Evolutionary conservation across 92 coral and sea anemone species (phyloP).

Genomic region (Parazoanthus darwini): DNA sequence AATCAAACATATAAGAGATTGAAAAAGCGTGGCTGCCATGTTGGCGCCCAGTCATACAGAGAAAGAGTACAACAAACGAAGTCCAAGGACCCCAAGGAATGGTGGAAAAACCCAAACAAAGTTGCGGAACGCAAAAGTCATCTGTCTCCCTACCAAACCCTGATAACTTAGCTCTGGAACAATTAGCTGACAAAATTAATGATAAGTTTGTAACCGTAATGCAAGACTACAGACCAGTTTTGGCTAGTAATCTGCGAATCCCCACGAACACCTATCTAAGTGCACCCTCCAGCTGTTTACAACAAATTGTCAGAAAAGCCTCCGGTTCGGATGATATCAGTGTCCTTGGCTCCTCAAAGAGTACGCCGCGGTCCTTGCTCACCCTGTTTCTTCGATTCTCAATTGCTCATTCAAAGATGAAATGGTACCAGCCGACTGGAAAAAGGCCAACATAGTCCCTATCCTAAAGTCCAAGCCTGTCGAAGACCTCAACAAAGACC

Average conservation of each 20-base stretch:
- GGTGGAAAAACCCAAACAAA: too few relatives aligned
- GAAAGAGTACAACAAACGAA: slow-evolving; percentile 9
- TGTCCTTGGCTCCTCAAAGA: too few relatives aligned
- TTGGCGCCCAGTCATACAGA: too few relatives aligned
- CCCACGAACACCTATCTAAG: neutral
- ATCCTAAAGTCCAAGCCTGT: too few relatives aligned
- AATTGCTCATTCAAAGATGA: slow-evolving; percentile 1
- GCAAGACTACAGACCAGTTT: slow-evolving; percentile 1
- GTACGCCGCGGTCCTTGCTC: slow-evolving; percentile 14
- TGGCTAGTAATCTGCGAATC: neutral
- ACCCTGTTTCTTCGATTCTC: slow-evolving; percentile 30
- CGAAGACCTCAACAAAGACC: too few relatives aligned
- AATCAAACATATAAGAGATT: too few relatives aligned
- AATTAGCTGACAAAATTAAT: slow-evolving; percentile 26
- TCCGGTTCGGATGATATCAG: slow-evolving; percentile 41
- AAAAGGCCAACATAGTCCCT: slow-evolving; percentile 15
- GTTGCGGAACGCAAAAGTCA: too few relatives aligned
- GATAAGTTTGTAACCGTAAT: neutral
- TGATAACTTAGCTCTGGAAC: slow-evolving; percentile 16
- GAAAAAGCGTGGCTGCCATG: too few relatives aligned
- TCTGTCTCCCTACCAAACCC: slow-evolving; percentile 7
- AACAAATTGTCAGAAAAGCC: slow-evolving; percentile 22
- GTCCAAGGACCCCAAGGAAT: slow-evolving; percentile 22
- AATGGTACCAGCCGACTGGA: neutral
- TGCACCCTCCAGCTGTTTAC: neutral